Conservation (phyloP, 2,888 invertebrate genomes). For the Troides aeacus region DNA sequence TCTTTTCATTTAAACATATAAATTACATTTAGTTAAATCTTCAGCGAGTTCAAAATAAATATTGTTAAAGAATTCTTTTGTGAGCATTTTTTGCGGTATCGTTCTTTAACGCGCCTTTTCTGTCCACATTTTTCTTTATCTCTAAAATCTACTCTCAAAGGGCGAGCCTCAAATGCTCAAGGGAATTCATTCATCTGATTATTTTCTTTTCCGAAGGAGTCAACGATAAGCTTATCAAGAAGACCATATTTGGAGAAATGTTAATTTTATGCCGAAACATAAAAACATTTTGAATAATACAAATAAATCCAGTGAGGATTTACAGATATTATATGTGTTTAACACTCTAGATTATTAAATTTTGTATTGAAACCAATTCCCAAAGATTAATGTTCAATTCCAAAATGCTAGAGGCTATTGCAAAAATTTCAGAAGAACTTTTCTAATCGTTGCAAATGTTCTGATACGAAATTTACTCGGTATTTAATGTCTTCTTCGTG, state of each 20-base stretch:
- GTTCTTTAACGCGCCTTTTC: conserved; percentile 48
- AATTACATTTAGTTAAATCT: conserved; percentile 29
- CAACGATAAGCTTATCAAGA: conserved; percentile 57
- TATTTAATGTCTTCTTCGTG: background rate
- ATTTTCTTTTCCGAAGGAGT: conserved; percentile 58
- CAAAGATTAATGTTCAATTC: background rate
- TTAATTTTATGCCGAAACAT: background rate
- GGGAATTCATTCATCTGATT: conserved; percentile 69
- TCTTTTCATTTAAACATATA: conserved; percentile 17
- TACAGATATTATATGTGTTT: too few species aligned
- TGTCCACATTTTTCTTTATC: conserved; percentile 64
- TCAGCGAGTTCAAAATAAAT: conserved; percentile 39
- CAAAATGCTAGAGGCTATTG: background rate
- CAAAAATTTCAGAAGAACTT: background rate
- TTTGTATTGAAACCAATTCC: background rate
- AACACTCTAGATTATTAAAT: background rate
- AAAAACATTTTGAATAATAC: background rate
- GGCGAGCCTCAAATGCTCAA: conserved; percentile 60
- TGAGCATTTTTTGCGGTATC: conserved; percentile 55
- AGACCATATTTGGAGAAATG: conserved; percentile 43
- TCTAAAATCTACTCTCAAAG: conserved; percentile 65
- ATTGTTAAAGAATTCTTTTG: conserved; percentile 60
- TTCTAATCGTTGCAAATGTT: background rate
- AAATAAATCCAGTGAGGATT: too few species aligned
- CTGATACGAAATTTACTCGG: background rate